phyloP scores from a whole-genome alignment of 2,113 vertebrate species.

The Megaptera novaeangliae region DNA sequence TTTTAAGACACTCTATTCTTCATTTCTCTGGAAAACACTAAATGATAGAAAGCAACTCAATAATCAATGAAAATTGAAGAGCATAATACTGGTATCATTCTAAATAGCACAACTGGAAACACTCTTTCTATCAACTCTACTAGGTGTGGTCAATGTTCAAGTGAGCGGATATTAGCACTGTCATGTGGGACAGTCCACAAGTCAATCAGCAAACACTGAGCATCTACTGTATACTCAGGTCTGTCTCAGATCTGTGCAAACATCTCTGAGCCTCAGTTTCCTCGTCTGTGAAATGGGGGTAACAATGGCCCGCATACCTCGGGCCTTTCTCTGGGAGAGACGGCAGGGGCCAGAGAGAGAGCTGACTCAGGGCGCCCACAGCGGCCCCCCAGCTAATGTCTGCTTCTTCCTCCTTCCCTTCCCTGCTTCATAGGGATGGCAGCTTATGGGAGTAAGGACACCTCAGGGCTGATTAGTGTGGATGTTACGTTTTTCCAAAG shows the following conservation, averaged over 20 bases:
- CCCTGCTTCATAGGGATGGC: background rate
- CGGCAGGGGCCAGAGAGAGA: rapidly evolving
- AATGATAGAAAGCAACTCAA: background rate
- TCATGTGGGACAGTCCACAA: too few relatives aligned
- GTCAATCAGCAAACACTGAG: background rate
- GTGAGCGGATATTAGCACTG: background rate
- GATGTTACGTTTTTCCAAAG: background rate
- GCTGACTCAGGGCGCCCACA: background rate
- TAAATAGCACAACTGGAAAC: background rate
- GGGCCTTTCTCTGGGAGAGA: background rate
- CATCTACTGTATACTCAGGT: too few relatives aligned
- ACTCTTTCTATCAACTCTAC: background rate
- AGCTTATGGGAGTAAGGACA: background rate
- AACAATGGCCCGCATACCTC: rapidly evolving
- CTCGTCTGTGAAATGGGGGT: background rate
- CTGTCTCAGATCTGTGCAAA: background rate
- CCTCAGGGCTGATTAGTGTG: background rate
- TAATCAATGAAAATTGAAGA: background rate
- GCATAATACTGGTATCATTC: background rate
- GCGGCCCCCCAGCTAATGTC: rapidly evolving
- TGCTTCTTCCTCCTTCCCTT: background rate
- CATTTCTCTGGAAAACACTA: background rate
- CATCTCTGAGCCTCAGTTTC: background rate
- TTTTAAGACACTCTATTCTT: background rate
- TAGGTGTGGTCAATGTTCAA: too few relatives aligned